Base-by-base conservation (phyloP, 2,113 vertebrate genomes). In the Coturnix japonica region DNA sequence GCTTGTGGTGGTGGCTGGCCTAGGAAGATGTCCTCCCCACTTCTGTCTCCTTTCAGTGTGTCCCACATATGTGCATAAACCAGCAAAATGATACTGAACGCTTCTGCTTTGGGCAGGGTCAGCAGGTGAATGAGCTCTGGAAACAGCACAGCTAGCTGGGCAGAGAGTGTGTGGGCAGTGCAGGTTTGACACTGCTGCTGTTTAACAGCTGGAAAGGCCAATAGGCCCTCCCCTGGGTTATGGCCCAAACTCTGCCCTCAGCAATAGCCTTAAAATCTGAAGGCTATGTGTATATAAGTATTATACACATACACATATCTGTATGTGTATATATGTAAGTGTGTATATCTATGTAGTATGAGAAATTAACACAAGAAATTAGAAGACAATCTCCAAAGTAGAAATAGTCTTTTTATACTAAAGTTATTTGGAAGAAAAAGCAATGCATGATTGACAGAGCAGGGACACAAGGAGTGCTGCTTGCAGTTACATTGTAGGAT, bases 61-160 rank as follows among this genome's bases (percentile, higher is more conserved):
- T 4, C 31, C 30, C 10, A 8, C 0, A 0, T 72, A 61, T 20
- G 16, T 21, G n/a, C 4, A 35, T 10, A 20, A 56, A 9, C 25
- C 35, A 59, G 43, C 10, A 2, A 20, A 1, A 1, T 0, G 1
- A 46, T 89, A 83, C 80, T 67, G 86, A 84, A 79, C 33, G 54
- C 47, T 71, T 71, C 64, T 53, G 47, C 2, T 0, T 71, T 85
- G 0, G 0, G 44, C 14, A 2, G 21, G 61, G 46, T 49, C 1
- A 1, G 75, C 41, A 87, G 87, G 74, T 71, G 57, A 89, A n/a
- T 75, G 57, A 67, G 57, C 56, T 65, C 69, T 72, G 35, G 72
- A 80, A 80, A 47, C 3, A 66, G 23, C n/a, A n/a, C 23, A 74
- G 39, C 15, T 43, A 41, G 23, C 11, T 61, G 79, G 64, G 80